Percentiles rank a stretch among this genome's conserved stretches.
Evolutionary conservation across 2,113 vertebrate species (phyloP).

Genomic region (Bos taurus): ARS-UCD2.0 NC_037332.1:67425001-67425500

Average conservation of each 20-base stretch:
- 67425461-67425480: neutral
- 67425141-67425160: neutral
- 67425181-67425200: neutral
- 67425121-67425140: neutral
- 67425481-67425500: neutral
- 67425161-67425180: neutral
- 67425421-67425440: neutral
- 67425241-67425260: neutral
- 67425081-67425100: neutral
- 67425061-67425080: neutral
- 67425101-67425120: neutral
- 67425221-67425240: neutral
- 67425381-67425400: neutral
- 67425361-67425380: neutral
- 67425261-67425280: neutral
- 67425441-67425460: neutral
- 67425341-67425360: neutral
- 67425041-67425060: neutral
- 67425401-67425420: neutral
- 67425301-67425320: neutral
- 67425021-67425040: neutral
- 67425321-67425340: neutral
- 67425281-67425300: neutral
- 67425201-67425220: neutral
- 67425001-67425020: neutral